phyloP scores from a whole-genome alignment of 2,797 vertebrate genomes.

The Mormyrus hasselquistii region DNA sequence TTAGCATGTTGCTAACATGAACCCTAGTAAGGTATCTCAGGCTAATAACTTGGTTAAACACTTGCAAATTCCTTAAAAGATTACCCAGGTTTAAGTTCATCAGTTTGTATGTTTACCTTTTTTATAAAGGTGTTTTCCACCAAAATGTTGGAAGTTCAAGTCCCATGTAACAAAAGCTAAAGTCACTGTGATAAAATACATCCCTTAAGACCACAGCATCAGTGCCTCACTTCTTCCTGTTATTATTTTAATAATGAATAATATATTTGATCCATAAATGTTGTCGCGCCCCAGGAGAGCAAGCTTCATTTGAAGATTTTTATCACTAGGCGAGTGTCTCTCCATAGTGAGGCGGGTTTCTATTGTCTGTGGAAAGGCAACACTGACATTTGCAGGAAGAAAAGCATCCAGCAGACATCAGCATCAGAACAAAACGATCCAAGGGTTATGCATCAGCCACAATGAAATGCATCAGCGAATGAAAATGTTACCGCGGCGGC shows the following conservation, averaged over 20 bases:
- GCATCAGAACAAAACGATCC: constrained; percentile 22
- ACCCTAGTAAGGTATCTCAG: neutral
- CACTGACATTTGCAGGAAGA: constrained; percentile 26
- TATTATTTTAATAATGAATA: constrained; percentile 11
- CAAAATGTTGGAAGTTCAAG: neutral
- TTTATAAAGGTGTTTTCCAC: neutral
- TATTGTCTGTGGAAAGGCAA: constrained; percentile 21
- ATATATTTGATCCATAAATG: neutral
- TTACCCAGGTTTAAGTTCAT: neutral
- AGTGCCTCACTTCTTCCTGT: neutral
- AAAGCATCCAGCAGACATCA: constrained; percentile 17
- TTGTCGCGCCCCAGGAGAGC: neutral
- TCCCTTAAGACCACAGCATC: neutral
- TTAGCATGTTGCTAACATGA: neutral
- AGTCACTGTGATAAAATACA: neutral
- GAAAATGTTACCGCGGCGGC: constrained; percentile 36
- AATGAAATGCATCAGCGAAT: neutral
- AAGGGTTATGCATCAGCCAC: neutral
- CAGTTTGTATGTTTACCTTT: neutral
- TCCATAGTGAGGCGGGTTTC: neutral
- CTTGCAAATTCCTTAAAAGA: too few species aligned
- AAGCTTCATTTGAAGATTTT: neutral
- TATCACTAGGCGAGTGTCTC: constrained; percentile 8
- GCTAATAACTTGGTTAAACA: neutral
- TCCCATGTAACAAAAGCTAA: neutral